Percentiles rank a stretch among this genome's conserved stretches.
Evolutionary conservation across 2,888 invertebrate species (phyloP).

Genomic region (Nomada flava): DNA sequence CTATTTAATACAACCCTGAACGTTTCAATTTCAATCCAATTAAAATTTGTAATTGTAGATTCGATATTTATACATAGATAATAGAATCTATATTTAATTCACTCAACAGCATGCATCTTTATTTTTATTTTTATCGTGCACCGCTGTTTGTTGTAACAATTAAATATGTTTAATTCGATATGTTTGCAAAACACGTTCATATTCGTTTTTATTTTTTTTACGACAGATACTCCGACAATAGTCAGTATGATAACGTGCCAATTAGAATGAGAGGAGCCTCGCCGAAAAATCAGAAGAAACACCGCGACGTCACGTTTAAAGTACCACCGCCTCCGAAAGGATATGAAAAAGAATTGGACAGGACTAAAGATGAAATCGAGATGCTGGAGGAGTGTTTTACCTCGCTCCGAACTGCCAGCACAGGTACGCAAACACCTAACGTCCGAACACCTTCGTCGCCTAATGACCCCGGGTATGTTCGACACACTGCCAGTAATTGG

Average conservation of each 20-base stretch:
- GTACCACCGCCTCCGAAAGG: constrained; percentile 76
- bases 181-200: neutral
- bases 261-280: constrained; percentile 77
- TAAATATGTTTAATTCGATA: neutral
- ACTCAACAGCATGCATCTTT: no score
- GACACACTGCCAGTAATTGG: constrained; percentile 90
- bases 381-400: constrained; percentile 81
- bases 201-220: neutral
- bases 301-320: constrained; percentile 79
- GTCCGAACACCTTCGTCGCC: constrained; percentile 86
- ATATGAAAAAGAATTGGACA: constrained; percentile 66
- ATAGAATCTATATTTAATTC: no score
- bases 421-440: constrained; percentile 75
- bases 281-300: constrained; percentile 77
- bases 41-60: no score
- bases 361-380: constrained; percentile 79
- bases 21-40: no score
- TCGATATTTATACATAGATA: no score
- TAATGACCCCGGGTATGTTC: constrained; percentile 90
- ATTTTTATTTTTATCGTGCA: no score
- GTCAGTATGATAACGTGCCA: constrained; percentile 83
- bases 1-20: neutral
- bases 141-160: neutral
- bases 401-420: constrained; percentile 76
- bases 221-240: constrained; percentile 80